These are phyloP conservation scores for Philhelius pedissequus DNA, from an alignment of 2,888 invertebrate genomes.

Conservation along the genomic window DNA sequence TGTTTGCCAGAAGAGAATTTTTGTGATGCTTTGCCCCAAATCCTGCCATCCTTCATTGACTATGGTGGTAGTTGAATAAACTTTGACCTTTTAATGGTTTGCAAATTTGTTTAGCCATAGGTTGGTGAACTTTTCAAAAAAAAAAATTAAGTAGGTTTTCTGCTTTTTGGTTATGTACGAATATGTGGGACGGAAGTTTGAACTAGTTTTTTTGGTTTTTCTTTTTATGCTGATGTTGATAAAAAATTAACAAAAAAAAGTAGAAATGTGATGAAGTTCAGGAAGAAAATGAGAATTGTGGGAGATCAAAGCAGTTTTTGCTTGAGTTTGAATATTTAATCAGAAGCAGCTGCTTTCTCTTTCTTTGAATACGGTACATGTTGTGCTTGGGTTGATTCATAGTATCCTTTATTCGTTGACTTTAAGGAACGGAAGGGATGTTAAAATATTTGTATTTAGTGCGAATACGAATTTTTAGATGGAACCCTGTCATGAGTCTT, in stretches of 20 bases:
- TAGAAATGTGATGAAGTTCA: constrained; percentile 4
- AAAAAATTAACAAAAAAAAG: not conserved
- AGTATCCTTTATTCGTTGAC: not conserved
- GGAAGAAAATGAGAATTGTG: not conserved
- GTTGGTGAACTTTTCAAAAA: constrained; percentile 47
- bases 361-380: not conserved
- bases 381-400: not conserved
- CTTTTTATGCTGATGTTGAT: not conserved
- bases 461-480: not conserved
- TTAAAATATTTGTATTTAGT: not conserved
- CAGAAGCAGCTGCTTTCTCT: constrained; percentile 10
- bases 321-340: constrained; percentile 6
- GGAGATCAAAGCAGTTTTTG: not conserved
- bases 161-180: not conserved
- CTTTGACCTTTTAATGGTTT: constrained; percentile 66
- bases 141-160: constrained; percentile 48
- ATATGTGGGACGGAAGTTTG: not conserved
- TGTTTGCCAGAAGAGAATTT: constrained; percentile 15
- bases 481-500: not conserved
- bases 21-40: constrained; percentile 23
- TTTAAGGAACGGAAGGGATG: not conserved
- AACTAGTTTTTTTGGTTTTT: not conserved
- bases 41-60: constrained; percentile 31
- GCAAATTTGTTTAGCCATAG: constrained; percentile 59
- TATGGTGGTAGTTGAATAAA: constrained; percentile 44